Percentiles rank a stretch among this genome's conserved stretches.
Conservation (phyloP, 2,113 vertebrate species). For the Blennius ocellaris region DNA sequence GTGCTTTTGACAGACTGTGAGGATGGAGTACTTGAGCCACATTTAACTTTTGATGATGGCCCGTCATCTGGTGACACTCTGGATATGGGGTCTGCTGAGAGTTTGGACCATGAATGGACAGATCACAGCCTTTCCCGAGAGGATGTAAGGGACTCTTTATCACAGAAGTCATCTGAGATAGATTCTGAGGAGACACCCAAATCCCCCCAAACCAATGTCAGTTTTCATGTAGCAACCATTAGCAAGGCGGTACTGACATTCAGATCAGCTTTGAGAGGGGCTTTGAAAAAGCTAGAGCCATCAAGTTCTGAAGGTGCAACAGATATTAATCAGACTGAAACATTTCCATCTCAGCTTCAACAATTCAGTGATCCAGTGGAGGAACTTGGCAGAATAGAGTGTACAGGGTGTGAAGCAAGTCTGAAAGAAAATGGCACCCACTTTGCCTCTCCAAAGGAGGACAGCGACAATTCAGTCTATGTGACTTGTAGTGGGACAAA, state of each 20-base stretch:
- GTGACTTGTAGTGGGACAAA: constrained; percentile 44
- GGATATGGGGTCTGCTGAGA: constrained; percentile 70
- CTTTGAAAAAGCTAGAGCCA: constrained; percentile 88
- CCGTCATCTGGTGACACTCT: constrained; percentile 66
- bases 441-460: constrained; percentile 29
- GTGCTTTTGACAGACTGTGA: constrained; percentile 78
- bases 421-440: constrained; percentile 23
- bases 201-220: constrained; percentile 72
- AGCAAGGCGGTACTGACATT: constrained; percentile 89
- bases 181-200: constrained; percentile 60
- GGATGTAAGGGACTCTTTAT: constrained; percentile 48
- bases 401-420: constrained; percentile 23
- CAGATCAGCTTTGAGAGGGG: constrained; percentile 88
- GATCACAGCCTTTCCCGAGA: constrained; percentile 55
- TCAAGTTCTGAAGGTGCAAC: constrained; percentile 45
- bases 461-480: constrained; percentile 35
- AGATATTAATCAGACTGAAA: constrained; percentile 37
- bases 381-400: constrained; percentile 6
- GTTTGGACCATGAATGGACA: constrained; percentile 72
- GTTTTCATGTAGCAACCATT: constrained; percentile 87
- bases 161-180: constrained; percentile 51
- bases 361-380: constrained; percentile 29
- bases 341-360: constrained; percentile 13
- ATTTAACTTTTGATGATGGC: constrained; percentile 69
- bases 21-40: constrained; percentile 63